These are phyloP conservation scores for Lepidocyrtoides sp. DNA, from an alignment of 2,888 invertebrate genomes.

Conservation along the genomic window DNA sequence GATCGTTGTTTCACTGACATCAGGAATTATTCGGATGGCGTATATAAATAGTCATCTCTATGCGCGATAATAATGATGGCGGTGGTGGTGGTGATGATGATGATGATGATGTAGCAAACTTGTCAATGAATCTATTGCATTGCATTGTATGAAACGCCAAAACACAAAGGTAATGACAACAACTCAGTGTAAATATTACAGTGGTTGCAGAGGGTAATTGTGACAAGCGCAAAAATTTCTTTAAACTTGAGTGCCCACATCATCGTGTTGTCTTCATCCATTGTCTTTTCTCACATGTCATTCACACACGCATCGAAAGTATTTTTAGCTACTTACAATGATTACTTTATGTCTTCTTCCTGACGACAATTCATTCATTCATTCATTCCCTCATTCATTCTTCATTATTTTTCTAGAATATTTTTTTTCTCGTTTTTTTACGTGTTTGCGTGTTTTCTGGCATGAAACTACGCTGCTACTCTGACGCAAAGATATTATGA, in stretches of 20 bases:
- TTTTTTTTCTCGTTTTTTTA: not conserved
- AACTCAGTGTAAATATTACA: not conserved
- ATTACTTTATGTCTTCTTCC: slow-evolving; percentile 38
- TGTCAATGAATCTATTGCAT: slow-evolving; percentile 53
- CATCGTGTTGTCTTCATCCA: slow-evolving; percentile 28
- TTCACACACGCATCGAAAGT: not conserved
- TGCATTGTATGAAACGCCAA: not conserved
- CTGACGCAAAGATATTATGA: not conserved
- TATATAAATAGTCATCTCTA: slow-evolving; percentile 20
- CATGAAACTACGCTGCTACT: not conserved
- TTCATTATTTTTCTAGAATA: slow-evolving; percentile 29
- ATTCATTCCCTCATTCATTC: slow-evolving; percentile 6
- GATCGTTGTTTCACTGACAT: not conserved
- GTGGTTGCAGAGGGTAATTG: slow-evolving; percentile 28
- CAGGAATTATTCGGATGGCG: slow-evolving; percentile 25
- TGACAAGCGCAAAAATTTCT: slow-evolving; percentile 48
- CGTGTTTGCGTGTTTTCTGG: slow-evolving; percentile 15
- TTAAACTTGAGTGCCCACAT: slow-evolving; percentile 44
- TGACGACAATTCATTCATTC: slow-evolving; percentile 22
- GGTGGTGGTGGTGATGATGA: no score
- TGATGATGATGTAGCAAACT: slow-evolving; percentile 24
- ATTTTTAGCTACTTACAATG: slow-evolving; percentile 63
- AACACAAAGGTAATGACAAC: slow-evolving; percentile 15
- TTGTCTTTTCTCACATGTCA: slow-evolving; percentile 49
- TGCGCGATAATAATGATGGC: no score